Evolutionary conservation across 2,113 vertebrate species (phyloP).

Genomic region (Lonchura striata): DNA sequence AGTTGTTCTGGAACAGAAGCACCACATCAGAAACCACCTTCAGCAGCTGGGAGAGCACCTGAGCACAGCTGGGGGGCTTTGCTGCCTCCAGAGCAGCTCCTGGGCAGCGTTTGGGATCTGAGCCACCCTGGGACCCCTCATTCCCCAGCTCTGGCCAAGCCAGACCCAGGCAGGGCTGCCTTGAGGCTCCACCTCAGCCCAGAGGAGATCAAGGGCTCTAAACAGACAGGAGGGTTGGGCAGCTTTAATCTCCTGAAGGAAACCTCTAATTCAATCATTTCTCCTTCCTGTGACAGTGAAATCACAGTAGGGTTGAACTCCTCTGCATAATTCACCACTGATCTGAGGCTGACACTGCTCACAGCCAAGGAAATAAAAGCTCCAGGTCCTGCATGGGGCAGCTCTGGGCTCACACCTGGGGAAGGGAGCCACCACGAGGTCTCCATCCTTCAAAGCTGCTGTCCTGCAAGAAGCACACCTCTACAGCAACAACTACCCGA

Average conservation of each 20-base stretch:
- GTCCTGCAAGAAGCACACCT: neutral
- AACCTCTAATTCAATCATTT: neutral
- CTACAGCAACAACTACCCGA: neutral
- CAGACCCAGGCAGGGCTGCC: neutral
- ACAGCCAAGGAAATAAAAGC: neutral
- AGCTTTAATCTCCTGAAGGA: neutral
- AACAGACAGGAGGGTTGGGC: neutral
- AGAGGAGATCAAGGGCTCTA: neutral
- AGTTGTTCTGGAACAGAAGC: neutral
- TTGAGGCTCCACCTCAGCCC: neutral
- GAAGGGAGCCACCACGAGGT: neutral
- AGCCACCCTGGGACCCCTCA: neutral
- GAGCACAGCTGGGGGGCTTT: neutral
- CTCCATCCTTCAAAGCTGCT: neutral
- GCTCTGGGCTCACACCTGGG: neutral
- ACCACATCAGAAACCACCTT: neutral
- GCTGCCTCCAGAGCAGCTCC: neutral
- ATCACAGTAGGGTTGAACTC: neutral
- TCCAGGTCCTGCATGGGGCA: fast-evolving
- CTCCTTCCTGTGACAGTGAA: neutral
- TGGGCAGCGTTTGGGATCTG: neutral
- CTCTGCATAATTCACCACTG: neutral
- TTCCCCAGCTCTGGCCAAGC: neutral
- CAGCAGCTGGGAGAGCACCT: neutral
- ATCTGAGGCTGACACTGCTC: neutral